Conservation (phyloP, 1,140 invertebrate genomes). For the Tetramorium alpestre region DNA sequence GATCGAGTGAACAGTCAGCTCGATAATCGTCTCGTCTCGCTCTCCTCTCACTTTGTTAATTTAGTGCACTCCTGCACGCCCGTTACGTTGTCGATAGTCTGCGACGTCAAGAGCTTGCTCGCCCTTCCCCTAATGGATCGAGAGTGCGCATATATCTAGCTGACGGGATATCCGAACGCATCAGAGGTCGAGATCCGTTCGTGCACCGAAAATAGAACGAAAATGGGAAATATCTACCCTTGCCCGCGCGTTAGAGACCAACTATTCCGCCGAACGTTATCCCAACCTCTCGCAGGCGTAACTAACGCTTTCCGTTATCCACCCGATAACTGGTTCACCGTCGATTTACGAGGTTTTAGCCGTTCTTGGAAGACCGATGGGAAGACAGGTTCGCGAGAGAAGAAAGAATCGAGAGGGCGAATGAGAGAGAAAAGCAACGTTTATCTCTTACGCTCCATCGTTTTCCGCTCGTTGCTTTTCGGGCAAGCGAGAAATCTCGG, state of each 20-base stretch:
- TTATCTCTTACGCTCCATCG: constrained; percentile 69
- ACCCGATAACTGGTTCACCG: constrained; percentile 73
- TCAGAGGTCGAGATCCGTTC: constrained; percentile 59
- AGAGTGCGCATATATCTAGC: constrained; percentile 8
- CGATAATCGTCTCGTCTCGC: constrained; percentile 16
- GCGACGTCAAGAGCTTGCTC: constrained; percentile 34
- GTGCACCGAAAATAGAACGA: constrained; percentile 73
- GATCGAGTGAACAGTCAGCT: neutral
- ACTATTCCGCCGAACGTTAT: constrained; percentile 40
- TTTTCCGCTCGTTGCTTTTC: constrained; percentile 68
- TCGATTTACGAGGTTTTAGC: constrained; percentile 73
- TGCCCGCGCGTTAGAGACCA: constrained; percentile 12
- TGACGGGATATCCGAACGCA: constrained; percentile 57
- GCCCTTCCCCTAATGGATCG: constrained; percentile 46
- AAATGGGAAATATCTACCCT: constrained; percentile 62
- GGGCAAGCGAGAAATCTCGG: constrained; percentile 59
- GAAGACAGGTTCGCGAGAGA: constrained; percentile 32
- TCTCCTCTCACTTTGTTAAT: constrained; percentile 28
- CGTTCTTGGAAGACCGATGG: constrained; percentile 57
- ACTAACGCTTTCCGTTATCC: constrained; percentile 70
- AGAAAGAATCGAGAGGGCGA: neutral
- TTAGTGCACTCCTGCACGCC: neutral
- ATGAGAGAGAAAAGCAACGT: constrained; percentile 5
- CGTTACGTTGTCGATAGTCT: constrained; percentile 20
- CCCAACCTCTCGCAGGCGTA: constrained; percentile 65